Evolutionary conservation across 64 coral and sea anemone species (phyloP), one percentile per base, ranked within the genome.

Genomic region (Anthopleura sola): DNA sequence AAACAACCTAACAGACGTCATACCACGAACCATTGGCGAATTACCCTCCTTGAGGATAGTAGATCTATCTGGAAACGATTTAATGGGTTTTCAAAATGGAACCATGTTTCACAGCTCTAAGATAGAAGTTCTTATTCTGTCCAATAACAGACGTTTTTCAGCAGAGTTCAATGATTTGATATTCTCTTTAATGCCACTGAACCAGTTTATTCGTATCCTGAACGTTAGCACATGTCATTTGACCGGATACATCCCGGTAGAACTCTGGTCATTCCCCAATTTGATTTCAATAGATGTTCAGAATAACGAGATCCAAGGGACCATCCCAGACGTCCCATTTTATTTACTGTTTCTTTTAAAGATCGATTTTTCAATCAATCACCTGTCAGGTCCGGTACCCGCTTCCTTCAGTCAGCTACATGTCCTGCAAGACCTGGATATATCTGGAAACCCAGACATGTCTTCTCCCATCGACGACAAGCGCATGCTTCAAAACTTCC

Each of bases 241-340:
- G 34, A 26, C 17, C 46, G 91, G 91, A 10, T 48, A 46, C 40
- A 93, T 93, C n/a, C 82, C 86, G 0, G 13, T 40, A 21, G 53
- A 84, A 36, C 75, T 93, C 29, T 93, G 91, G 91, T 55, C 84
- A 20, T 93, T 93, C 13, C 19, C 37, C n/a, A 93, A 83, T 58
- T 88, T 93, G 2, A 85, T 88, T 75, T 81, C 91, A 26, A 75
- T 88, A 38, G 82, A 93, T 64, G 28, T 93, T n/a, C 87, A 60
- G 7, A 15, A 38, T 23, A 93, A 88, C 48, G 18, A 49, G 19
- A 36, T 93, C 5, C 60, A 40, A 75, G 91, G 91, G 17, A 26
- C 36, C 47, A 53, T 93, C 37, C 82, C 91, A 0, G 40, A 23
- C 1, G 54, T 74, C 40, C 16, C 86, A n/a, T 28, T 68, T 18